phyloP scores from a whole-genome alignment of 2,888 invertebrate species.

The Maniola hyperantus region DNA sequence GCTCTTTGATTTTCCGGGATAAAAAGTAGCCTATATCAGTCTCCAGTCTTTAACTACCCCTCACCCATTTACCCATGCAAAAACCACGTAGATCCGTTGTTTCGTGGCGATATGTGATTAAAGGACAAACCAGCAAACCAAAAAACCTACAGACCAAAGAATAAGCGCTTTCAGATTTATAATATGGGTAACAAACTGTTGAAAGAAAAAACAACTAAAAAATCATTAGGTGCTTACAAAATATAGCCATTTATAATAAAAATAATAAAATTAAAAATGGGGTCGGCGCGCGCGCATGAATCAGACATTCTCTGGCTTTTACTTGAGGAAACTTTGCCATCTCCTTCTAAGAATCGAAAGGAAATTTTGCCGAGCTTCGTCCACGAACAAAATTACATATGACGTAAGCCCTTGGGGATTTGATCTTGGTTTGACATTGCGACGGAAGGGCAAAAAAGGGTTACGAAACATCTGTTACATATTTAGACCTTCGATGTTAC shows the following conservation, averaged over 20 bases:
- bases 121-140: too few species aligned
- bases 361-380: constrained; percentile 37
- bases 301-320: constrained; percentile 48
- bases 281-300: constrained; percentile 42
- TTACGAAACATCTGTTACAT: constrained; percentile 40
- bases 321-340: constrained; percentile 48
- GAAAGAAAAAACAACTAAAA: not conserved
- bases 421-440: constrained; percentile 44
- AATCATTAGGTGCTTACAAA: not conserved
- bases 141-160: too few species aligned
- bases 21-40: too few species aligned
- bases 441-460: constrained; percentile 36
- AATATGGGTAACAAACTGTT: too few species aligned
- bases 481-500: constrained; percentile 29
- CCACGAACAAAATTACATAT: constrained; percentile 40
- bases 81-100: too few species aligned
- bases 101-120: too few species aligned
- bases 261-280: constrained; percentile 26
- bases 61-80: too few species aligned
- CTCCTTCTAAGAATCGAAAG: constrained; percentile 46
- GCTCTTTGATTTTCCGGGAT: too few species aligned
- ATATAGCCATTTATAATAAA: not conserved
- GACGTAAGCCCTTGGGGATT: constrained; percentile 43
- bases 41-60: too few species aligned
- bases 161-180: too few species aligned